Evolutionary conservation across 2,113 vertebrate species (phyloP).

Genomic region (Pomatostomus ruficeps): DNA sequence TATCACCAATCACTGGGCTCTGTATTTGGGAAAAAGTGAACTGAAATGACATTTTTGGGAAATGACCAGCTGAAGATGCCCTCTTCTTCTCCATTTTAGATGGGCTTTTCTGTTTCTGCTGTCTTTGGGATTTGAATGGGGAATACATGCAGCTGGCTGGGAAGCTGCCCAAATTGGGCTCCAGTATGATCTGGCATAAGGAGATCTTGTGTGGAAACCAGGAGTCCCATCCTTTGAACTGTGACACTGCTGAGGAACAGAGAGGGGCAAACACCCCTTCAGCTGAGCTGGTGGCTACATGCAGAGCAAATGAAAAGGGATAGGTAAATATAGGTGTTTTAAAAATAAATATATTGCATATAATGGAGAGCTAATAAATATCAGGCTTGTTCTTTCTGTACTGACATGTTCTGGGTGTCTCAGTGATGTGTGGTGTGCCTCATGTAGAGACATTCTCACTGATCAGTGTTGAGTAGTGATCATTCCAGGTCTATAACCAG

Average conservation of each 20-base stretch:
- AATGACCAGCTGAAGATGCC: neutral
- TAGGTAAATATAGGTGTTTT: neutral
- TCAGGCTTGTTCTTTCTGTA: neutral
- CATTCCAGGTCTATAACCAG: fast-evolving
- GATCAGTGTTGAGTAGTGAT: neutral
- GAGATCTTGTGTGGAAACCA: fast-evolving
- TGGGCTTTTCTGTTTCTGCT: neutral
- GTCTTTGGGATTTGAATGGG: neutral
- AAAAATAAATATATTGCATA: neutral
- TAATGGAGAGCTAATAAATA: neutral
- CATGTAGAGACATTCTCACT: neutral
- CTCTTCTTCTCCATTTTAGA: neutral
- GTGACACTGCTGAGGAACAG: neutral
- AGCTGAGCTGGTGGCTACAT: neutral
- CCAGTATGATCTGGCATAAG: neutral
- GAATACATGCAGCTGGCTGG: neutral
- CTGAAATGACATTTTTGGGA: neutral
- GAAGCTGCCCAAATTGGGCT: neutral
- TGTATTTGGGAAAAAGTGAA: neutral
- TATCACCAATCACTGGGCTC: neutral
- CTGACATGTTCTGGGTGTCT: neutral
- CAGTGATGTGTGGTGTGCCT: neutral
- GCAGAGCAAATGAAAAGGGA: neutral
- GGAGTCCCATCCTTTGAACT: neutral
- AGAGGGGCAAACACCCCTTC: neutral